Evolutionary conservation across 2,888 invertebrate species (phyloP).

Genomic region (Chloroclysta siterata): DNA sequence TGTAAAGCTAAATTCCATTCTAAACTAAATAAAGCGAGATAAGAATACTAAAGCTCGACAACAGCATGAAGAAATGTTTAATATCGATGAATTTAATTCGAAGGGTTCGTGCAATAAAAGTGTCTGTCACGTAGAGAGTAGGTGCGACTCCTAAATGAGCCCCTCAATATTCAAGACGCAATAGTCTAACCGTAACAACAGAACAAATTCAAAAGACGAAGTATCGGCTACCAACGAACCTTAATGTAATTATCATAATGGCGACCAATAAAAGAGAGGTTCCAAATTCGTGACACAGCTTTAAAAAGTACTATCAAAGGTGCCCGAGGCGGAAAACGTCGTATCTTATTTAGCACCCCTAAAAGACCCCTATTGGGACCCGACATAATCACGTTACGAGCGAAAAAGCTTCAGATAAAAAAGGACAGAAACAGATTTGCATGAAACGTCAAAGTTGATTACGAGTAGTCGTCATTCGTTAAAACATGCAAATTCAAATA

Average conservation of each 20-base stretch:
- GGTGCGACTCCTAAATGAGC: conserved; percentile 82
- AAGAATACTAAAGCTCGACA: conserved; percentile 24
- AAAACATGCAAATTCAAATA: conserved; percentile 60
- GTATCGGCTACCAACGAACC: conserved; percentile 77
- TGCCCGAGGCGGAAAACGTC: conserved; percentile 82
- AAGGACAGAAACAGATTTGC: conserved; percentile 79
- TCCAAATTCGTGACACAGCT: conserved; percentile 80
- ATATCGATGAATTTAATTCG: conserved; percentile 54
- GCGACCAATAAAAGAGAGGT: conserved; percentile 83
- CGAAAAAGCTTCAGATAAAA: conserved; percentile 78
- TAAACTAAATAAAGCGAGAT: not conserved
- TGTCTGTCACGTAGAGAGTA: conserved; percentile 81
- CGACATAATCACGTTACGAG: conserved; percentile 81
- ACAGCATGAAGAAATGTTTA: conserved; percentile 55
- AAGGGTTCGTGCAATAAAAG: conserved; percentile 59
- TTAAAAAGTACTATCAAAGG: conserved; percentile 80
- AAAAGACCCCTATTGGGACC: conserved; percentile 64
- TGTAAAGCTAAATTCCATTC: not conserved
- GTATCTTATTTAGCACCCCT: conserved; percentile 82
- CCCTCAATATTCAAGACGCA: conserved; percentile 80
- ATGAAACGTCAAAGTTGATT: conserved; percentile 80
- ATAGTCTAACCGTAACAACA: conserved; percentile 78
- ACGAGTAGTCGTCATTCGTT: conserved; percentile 55
- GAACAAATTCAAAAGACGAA: conserved; percentile 82
- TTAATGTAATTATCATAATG: conserved; percentile 84